A percentile compares a stretch with the other conserved stretches of the same genome.
These are phyloP conservation scores for human DNA, from an alignment of 2,113 vertebrate species.

Conservation along the genomic window GRCh38 chr4:48656501-48657000, in stretches of 20 bases:
- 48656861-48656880: neutral
- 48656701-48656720: neutral
- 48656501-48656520: too few species aligned
- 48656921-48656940: neutral
- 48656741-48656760: neutral
- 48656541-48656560: too few species aligned
- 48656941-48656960: conserved; percentile 19
- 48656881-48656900: neutral
- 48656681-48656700: neutral
- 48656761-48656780: conserved; percentile 19
- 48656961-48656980: conserved; percentile 15
- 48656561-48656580: too few species aligned
- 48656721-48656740: neutral
- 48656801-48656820: neutral
- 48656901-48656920: neutral
- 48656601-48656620: too few species aligned
- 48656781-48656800: neutral
- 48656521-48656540: too few species aligned
- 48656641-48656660: too few species aligned
- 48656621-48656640: too few species aligned
- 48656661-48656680: too few species aligned
- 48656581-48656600: too few species aligned
- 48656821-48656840: neutral
- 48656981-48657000: conserved; percentile 13
- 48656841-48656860: neutral